Percentiles rank a stretch among this genome's conserved stretches.
phyloP scores from a whole-genome alignment of 2,797 vertebrate genomes.

The Vespertilio murinus region DNA sequence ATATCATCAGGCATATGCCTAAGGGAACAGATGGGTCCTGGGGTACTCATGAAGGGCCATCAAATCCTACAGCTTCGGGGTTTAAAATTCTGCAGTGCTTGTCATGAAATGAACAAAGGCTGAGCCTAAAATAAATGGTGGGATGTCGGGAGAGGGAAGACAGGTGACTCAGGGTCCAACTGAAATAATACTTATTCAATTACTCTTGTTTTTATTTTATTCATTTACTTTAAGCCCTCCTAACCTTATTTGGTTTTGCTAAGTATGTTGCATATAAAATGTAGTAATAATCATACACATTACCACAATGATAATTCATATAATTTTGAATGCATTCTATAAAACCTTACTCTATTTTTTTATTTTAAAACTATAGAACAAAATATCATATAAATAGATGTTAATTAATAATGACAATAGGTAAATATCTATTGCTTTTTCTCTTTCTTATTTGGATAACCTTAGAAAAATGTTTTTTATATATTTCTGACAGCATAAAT shows the following conservation, averaged over 20 bases:
- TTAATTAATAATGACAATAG: neutral
- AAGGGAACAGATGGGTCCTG: constrained; percentile 36
- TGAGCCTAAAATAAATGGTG: neutral
- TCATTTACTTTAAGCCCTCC: neutral
- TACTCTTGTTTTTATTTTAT: neutral
- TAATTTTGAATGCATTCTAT: neutral
- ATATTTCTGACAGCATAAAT: neutral
- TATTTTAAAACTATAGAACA: neutral
- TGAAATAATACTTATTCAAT: neutral
- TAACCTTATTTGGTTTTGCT: neutral
- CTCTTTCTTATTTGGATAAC: neutral
- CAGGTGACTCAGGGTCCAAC: neutral
- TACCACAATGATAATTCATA: neutral
- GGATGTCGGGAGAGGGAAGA: neutral
- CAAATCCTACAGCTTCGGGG: neutral
- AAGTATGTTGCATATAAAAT: neutral
- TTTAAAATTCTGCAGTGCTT: constrained; percentile 12
- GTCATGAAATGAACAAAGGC: neutral
- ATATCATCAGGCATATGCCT: constrained; percentile 8
- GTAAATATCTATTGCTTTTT: neutral
- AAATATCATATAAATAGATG: neutral
- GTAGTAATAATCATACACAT: neutral
- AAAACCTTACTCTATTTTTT: neutral
- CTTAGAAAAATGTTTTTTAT: neutral
- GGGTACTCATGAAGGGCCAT: neutral